Evolutionary conservation across 53 echinoderm and acorn worm genomes (phyloP).

Genomic region (Stichopus horrens): DNA sequence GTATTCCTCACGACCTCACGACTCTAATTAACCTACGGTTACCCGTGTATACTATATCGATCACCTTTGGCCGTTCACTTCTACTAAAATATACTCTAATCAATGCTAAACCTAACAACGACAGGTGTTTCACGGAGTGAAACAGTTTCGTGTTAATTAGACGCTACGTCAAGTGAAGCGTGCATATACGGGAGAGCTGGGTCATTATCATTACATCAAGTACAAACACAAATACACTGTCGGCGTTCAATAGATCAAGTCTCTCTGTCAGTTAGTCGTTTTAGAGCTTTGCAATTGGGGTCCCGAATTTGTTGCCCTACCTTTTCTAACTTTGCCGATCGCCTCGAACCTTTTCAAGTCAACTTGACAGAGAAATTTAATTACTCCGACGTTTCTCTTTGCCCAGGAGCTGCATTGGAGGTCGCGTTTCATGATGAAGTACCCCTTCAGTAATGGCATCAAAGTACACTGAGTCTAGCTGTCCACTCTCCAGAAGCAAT

Average conservation of each 20-base stretch:
- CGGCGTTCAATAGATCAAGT: not conserved
- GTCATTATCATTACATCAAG: too few relatives aligned
- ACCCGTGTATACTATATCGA: not conserved
- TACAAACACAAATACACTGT: too few relatives aligned
- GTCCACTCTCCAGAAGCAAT: too few relatives aligned
- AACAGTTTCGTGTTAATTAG: not conserved
- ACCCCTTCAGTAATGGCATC: not conserved
- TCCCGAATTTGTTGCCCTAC: not conserved
- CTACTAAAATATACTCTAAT: not conserved
- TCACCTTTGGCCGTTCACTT: not conserved
- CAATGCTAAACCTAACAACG: conserved; percentile 1
- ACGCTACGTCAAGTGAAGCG: not conserved
- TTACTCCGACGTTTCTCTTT: not conserved
- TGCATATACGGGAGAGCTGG: not conserved
- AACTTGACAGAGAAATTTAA: conserved; percentile 1
- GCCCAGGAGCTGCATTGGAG: not conserved
- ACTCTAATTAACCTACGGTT: too few relatives aligned
- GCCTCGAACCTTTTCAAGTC: not conserved
- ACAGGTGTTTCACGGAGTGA: conserved; percentile 9
- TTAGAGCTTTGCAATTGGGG: not conserved
- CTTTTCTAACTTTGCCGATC: not conserved
- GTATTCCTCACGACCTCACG: too few relatives aligned
- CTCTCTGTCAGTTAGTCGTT: not conserved
- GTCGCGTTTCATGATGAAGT: not conserved
- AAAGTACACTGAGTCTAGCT: too few relatives aligned